Evolutionary conservation across 1,140 invertebrate species (phyloP).

Genomic region (Bombus sibiricus): DNA sequence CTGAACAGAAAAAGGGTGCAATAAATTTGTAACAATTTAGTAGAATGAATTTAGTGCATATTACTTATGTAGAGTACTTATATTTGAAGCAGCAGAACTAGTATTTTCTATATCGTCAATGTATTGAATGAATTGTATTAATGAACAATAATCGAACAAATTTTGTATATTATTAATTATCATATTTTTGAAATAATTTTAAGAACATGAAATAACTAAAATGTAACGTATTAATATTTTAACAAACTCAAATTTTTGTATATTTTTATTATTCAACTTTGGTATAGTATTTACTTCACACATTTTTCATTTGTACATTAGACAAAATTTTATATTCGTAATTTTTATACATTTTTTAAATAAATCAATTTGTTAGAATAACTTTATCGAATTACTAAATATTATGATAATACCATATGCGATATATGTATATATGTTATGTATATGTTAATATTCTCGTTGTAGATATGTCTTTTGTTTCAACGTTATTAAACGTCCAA

Average conservation of each 20-base stretch:
- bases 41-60: slow-evolving; percentile 44
- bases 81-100: slow-evolving; percentile 44
- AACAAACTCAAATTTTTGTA: slow-evolving; percentile 23
- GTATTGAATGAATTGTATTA: slow-evolving; percentile 21
- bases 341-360: slow-evolving; percentile 74
- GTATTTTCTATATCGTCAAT: slow-evolving; percentile 36
- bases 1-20: slow-evolving; percentile 43
- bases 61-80: slow-evolving; percentile 52
- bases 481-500: slow-evolving; percentile 37
- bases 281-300: not conserved
- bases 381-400: slow-evolving; percentile 29
- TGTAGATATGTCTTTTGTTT: slow-evolving; percentile 46
- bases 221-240: slow-evolving; percentile 4
- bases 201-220: not conserved
- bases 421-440: not conserved
- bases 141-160: slow-evolving; percentile 10
- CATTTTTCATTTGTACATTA: slow-evolving; percentile 21
- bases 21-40: slow-evolving; percentile 47
- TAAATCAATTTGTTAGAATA: slow-evolving; percentile 70
- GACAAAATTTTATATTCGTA: slow-evolving; percentile 59
- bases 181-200: slow-evolving; percentile 34
- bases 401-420: not conserved
- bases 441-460: slow-evolving; percentile 10
- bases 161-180: slow-evolving; percentile 35
- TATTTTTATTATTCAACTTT: slow-evolving; percentile 26